These are phyloP conservation scores for Zophobas morio DNA, from an alignment of 1,140 invertebrate genomes.

Conservation along the genomic window DNA sequence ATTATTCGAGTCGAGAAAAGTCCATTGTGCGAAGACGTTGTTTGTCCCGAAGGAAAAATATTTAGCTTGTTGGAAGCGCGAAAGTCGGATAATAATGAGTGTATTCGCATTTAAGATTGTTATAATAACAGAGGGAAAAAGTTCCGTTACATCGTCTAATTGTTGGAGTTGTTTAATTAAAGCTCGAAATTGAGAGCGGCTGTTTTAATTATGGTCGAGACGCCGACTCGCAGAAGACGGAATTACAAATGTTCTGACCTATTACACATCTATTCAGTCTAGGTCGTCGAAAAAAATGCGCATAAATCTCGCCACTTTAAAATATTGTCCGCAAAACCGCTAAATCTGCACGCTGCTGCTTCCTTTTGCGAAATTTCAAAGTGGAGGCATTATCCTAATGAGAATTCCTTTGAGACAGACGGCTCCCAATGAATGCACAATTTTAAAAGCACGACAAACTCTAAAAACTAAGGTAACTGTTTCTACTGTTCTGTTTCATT, in stretches of 20 bases:
- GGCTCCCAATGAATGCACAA: slow-evolving; percentile 3
- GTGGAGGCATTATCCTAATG: slow-evolving; percentile 16
- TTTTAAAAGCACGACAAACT: slow-evolving; percentile 2
- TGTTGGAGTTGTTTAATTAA: not conserved
- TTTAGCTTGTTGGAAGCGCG: slow-evolving; percentile 12
- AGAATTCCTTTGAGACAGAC: slow-evolving; percentile 9
- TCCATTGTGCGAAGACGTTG: not conserved
- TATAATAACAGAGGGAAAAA: not conserved
- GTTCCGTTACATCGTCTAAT: not conserved
- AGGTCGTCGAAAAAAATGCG: not conserved
- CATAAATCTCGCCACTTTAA: not conserved
- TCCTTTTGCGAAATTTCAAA: slow-evolving; percentile 6
- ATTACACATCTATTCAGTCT: not conserved
- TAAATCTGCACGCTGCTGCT: slow-evolving; percentile 1
- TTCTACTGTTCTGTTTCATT: slow-evolving; percentile 33
- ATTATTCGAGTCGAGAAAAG: not conserved
- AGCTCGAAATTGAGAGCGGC: not conserved
- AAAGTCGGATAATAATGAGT: slow-evolving; percentile 30
- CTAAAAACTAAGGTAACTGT: slow-evolving; percentile 31
- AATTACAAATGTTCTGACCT: not conserved
- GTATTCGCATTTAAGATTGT: slow-evolving; percentile 26
- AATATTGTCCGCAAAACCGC: slow-evolving; percentile 1
- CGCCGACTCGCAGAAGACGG: not conserved
- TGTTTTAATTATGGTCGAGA: not conserved
- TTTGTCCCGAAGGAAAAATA: slow-evolving; percentile 16